Conservation (phyloP, 1,140 invertebrate genomes). For the Berghia stephanieae region DNA sequence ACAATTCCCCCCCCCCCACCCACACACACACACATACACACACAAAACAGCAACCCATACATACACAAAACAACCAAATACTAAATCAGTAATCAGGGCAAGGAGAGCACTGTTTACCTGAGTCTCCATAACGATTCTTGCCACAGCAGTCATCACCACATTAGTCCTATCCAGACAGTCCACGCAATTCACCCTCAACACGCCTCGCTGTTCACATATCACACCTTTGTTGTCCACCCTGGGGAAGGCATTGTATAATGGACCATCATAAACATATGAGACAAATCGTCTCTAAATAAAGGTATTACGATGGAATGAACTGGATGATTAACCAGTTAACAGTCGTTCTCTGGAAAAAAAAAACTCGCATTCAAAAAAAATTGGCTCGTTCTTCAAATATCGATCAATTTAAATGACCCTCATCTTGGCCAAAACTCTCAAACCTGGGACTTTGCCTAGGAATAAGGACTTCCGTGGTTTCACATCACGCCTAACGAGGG, state of each 20-base stretch:
- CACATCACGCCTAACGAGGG: too few relatives aligned
- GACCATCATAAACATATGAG: neutral
- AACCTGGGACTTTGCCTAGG: too few relatives aligned
- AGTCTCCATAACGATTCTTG: constrained; percentile 88
- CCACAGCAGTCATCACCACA: constrained; percentile 92
- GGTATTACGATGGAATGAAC: too few relatives aligned
- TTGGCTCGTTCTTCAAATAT: too few relatives aligned
- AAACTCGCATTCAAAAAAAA: too few relatives aligned
- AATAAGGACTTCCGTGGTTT: too few relatives aligned
- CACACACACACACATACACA: neutral
- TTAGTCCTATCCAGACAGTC: constrained; percentile 97
- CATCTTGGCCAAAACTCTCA: too few relatives aligned
- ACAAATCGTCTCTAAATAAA: neutral
- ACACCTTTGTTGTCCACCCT: constrained; percentile 88
- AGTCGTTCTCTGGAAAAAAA: too few relatives aligned
- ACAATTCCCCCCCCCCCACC: neutral
- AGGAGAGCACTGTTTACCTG: constrained; percentile 72
- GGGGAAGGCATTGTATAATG: constrained; percentile 21
- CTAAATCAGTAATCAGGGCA: too few relatives aligned
- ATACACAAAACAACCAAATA: neutral
- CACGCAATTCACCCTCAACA: constrained; percentile 95
- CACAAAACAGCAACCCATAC: neutral
- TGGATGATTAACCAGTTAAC: too few relatives aligned
- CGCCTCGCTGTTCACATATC: constrained; percentile 89
- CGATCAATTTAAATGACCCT: too few relatives aligned